Base-by-base conservation (phyloP, 2,888 invertebrate species). In the Thereva unica region DNA sequence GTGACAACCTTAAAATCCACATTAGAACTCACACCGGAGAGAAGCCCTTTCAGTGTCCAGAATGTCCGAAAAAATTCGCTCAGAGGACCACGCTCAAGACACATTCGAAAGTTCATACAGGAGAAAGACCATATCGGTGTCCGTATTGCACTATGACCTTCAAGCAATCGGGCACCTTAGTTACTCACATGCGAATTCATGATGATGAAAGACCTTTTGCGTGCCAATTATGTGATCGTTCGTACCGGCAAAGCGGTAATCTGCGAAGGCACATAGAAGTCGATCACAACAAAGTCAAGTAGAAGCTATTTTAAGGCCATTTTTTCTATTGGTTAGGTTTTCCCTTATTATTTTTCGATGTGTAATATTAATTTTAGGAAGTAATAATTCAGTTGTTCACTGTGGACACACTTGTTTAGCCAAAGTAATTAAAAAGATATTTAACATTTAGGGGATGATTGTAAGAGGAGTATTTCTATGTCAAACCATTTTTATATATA, bases 1-100 rank as follows among this genome's bases (percentile, higher is more conserved):
- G 66, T 34, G 64, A 64, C 10, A 64, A 69, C 40, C 41, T 64
- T 41, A 63, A 57, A n/a, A 64, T 54, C 7, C 69, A 69, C 34
- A 50, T 67, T 4, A 35, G 69, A 7, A 69, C 67, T 7, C 69
- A 69, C 37, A 69, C 69, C 2, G 69, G 69, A 3, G 69, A 69
- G 35, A 67, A 64, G 35, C 69, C 69, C 4, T 69, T 59, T 40
- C 44, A 67, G 35, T 69, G 69, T 40, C 57, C 52, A 8, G 35
- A 23, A n/a, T 69, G 69, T 37, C 56, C 45, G 1, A 64, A 64
- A 34, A 56, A 40, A 7, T 69, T 69, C 8, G 61, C 64, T 7
- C 67, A 67, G 41, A 67, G 54, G 47, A 64, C 64, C 5, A 69
- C 64, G 1, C 42, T 69, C 5, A 56, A 67, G 45, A 64, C 64